phyloP scores from a whole-genome alignment of 1,140 invertebrate genomes.

The Kradibia gibbosae region DNA sequence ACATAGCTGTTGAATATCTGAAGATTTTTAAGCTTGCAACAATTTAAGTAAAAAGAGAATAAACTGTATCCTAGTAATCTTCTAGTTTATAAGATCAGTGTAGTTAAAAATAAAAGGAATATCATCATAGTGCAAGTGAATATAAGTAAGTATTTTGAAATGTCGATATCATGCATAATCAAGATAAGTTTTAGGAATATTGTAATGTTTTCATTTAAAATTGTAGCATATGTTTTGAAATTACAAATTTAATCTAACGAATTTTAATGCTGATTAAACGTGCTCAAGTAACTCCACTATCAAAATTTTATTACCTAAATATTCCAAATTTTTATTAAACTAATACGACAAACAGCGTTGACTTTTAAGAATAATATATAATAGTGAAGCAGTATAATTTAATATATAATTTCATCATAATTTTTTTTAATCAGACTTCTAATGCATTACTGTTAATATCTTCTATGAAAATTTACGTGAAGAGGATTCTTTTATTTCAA shows the following conservation, averaged over 20 bases:
- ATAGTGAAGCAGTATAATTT: no score
- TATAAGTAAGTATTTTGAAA: background rate
- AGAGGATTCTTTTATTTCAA: no score
- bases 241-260: background rate
- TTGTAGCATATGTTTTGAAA: background rate
- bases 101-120: background rate
- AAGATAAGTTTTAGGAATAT: background rate
- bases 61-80: background rate
- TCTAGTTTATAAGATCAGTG: background rate
- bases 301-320: background rate
- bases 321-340: background rate
- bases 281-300: background rate
- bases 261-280: background rate
- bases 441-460: no score
- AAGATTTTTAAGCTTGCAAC: background rate
- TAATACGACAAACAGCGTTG: no score
- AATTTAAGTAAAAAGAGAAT: background rate
- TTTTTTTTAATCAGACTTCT: no score
- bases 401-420: no score
- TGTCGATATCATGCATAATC: background rate
- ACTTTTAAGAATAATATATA: no score
- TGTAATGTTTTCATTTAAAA: background rate
- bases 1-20: background rate
- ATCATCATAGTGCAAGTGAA: background rate
- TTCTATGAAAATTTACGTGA: no score